Evolutionary conservation across 2,797 vertebrate genomes (phyloP).

Genomic region (Sebastes paucispinis): DNA sequence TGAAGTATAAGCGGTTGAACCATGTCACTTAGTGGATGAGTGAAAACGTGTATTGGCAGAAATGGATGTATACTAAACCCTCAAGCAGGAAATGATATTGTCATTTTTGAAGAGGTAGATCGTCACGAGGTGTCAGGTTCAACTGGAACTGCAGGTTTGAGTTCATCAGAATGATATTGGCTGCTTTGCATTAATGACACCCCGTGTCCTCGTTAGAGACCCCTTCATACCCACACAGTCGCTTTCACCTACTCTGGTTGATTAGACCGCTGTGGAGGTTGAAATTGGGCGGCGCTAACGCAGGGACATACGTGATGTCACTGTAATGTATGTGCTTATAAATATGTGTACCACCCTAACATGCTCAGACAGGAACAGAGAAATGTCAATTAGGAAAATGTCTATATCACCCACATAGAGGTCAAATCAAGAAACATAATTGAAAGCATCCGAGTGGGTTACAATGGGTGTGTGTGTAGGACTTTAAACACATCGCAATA

Average conservation of each 20-base stretch:
- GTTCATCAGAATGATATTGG: neutral
- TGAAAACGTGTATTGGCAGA: neutral
- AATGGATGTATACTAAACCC: neutral
- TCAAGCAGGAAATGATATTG: neutral
- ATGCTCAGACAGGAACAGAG: neutral
- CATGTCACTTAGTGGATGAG: neutral
- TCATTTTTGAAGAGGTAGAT: neutral
- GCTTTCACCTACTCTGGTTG: neutral
- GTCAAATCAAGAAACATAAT: neutral
- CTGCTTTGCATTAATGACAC: neutral
- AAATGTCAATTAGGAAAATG: neutral
- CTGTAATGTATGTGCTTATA: neutral
- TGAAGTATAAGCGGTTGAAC: neutral
- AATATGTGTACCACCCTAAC: neutral
- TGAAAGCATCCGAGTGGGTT: neutral
- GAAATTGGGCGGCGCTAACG: neutral
- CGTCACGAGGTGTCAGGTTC: neutral
- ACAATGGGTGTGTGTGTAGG: neutral
- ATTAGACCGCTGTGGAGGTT: neutral
- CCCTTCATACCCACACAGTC: neutral
- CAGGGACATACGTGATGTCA: neutral
- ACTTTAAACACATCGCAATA: neutral
- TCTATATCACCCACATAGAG: neutral
- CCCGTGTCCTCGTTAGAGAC: neutral
- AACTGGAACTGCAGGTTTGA: neutral